Conservation (phyloP, 2,113 vertebrate genomes). For the Corvus moneduloides region DNA sequence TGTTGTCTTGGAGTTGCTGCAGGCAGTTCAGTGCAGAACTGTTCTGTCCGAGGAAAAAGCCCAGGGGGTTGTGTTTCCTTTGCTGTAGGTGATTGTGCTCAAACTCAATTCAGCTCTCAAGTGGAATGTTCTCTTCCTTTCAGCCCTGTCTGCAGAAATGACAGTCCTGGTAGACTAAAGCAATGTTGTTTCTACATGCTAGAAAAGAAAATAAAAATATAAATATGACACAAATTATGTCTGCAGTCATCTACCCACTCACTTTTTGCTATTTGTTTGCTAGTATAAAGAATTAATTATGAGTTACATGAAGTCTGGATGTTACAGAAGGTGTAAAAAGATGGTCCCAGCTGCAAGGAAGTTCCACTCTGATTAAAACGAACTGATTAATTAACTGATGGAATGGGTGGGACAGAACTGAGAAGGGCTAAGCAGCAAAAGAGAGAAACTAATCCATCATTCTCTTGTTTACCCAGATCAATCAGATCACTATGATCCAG, state of each 20-base stretch:
- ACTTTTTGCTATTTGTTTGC: neutral
- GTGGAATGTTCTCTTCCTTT: neutral
- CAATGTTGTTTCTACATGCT: neutral
- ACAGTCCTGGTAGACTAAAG: neutral
- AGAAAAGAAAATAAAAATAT: neutral
- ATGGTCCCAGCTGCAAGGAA: neutral
- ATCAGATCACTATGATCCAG: slow-evolving; percentile 95
- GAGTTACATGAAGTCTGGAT: neutral
- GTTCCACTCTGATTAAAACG: neutral
- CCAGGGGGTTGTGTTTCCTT: neutral
- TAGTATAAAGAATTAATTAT: neutral
- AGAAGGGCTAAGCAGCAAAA: neutral
- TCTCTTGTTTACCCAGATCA: slow-evolving; percentile 80
- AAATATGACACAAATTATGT: neutral
- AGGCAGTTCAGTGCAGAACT: neutral
- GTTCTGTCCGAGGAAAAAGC: neutral
- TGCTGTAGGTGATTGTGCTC: neutral
- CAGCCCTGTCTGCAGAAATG: neutral
- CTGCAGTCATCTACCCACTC: neutral
- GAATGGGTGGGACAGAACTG: neutral
- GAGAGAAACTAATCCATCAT: neutral
- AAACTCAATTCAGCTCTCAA: neutral
- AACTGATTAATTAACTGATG: neutral
- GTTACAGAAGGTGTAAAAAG: neutral
- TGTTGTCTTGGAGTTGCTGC: neutral